Conservation (phyloP, 2,888 invertebrate species). For the Harpalus rufipes region DNA sequence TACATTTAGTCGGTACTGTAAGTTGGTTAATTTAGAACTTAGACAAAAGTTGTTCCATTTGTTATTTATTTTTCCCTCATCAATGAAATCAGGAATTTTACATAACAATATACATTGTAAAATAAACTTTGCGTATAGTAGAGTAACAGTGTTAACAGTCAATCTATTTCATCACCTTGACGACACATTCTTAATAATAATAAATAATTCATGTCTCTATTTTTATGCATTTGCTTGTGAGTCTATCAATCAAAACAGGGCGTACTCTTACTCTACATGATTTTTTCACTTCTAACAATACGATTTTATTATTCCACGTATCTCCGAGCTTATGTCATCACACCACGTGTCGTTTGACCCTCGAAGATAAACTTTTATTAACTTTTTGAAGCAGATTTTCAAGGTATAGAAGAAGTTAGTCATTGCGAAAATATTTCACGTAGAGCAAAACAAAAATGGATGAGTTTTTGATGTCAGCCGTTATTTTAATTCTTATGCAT, state of each 20-base stretch:
- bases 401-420: not conserved
- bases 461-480: slow-evolving; percentile 35
- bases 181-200: slow-evolving; percentile 12
- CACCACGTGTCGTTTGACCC: slow-evolving; percentile 11
- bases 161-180: slow-evolving; percentile 22
- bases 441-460: slow-evolving; percentile 5
- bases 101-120: not conserved
- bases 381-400: not conserved
- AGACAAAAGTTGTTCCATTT: too few species aligned
- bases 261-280: not conserved
- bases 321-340: slow-evolving; percentile 17
- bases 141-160: not conserved
- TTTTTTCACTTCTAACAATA: not conserved
- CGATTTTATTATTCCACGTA: slow-evolving; percentile 1
- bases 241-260: slow-evolving; percentile 7
- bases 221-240: slow-evolving; percentile 12
- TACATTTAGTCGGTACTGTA: too few species aligned
- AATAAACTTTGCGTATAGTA: not conserved
- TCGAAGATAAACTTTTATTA: not conserved
- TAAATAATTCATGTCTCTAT: slow-evolving; percentile 24
- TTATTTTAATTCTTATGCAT: slow-evolving; percentile 44
- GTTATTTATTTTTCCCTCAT: too few species aligned
- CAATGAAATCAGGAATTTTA: not conserved
- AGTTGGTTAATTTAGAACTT: too few species aligned
- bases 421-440: slow-evolving; percentile 37